Evolutionary conservation across 2,888 invertebrate species (phyloP).

Genomic region (Dendrolimus pini): DNA sequence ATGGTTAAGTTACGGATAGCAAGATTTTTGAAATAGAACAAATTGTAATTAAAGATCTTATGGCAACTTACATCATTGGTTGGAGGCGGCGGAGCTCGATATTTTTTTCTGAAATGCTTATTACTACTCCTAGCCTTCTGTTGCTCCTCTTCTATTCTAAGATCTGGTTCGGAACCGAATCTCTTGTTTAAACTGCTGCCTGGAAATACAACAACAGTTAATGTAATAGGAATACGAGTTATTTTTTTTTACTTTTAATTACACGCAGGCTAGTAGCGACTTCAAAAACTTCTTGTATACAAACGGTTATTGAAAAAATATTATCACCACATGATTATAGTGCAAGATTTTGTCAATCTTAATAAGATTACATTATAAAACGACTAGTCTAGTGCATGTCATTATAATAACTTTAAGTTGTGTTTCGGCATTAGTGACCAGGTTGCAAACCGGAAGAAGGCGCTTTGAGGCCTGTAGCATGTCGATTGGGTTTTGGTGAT

Average conservation of each 20-base stretch:
- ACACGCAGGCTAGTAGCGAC: no score
- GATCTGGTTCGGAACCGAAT: slow-evolving; percentile 86
- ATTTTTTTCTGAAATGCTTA: slow-evolving; percentile 83
- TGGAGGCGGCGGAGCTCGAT: slow-evolving; percentile 83
- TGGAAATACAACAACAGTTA: slow-evolving; percentile 23
- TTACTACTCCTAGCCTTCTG: slow-evolving; percentile 49
- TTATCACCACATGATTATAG: no score
- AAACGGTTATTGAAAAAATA: no score
- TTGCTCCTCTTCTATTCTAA: slow-evolving; percentile 66
- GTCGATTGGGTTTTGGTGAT: no score
- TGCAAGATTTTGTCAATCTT: no score
- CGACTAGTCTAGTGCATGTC: no score
- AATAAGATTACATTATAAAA: no score
- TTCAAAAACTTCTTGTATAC: no score
- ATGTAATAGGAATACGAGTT: neutral
- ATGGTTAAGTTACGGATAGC: neutral
- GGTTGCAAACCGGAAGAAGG: no score
- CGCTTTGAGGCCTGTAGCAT: no score
- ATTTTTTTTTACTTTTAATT: neutral
- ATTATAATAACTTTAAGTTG: no score
- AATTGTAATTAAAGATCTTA: neutral
- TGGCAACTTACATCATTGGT: slow-evolving; percentile 48
- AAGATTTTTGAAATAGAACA: neutral
- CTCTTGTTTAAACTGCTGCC: slow-evolving; percentile 64
- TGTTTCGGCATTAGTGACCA: no score